phyloP scores from a whole-genome alignment of 2,797 vertebrate species.

The Carduelis carduelis region DNA sequence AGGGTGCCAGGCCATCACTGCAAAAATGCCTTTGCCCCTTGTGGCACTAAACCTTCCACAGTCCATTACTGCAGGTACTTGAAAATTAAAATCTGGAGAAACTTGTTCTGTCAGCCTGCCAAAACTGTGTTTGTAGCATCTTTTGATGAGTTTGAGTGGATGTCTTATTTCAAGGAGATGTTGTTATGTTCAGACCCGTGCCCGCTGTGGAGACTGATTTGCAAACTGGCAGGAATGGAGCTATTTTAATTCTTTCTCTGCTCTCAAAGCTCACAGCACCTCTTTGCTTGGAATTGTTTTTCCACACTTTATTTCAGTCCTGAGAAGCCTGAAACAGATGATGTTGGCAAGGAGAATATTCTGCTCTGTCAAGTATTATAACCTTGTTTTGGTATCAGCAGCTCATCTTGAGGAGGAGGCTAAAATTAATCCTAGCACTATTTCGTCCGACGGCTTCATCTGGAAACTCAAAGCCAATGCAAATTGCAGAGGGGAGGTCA shows the following conservation, averaged over 20 bases:
- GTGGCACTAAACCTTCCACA: neutral
- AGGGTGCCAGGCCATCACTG: rapidly evolving
- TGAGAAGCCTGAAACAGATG: neutral
- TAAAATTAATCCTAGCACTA: slow-evolving; percentile 41
- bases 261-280: neutral
- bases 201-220: neutral
- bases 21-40: neutral
- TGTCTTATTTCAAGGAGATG: neutral
- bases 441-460: neutral
- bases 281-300: neutral
- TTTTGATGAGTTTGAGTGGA: neutral
- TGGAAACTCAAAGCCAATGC: neutral
- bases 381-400: slow-evolving; percentile 23
- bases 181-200: neutral
- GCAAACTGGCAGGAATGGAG: neutral
- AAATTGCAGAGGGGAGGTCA: slow-evolving; percentile 27
- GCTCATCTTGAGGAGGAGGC: slow-evolving; percentile 30
- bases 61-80: neutral
- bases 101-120: neutral
- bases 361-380: slow-evolving; percentile 1
- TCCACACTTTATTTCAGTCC: slow-evolving; percentile 8
- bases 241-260: neutral
- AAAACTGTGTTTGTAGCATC: neutral
- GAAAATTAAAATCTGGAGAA: neutral
- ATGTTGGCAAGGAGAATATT: neutral